phyloP scores from a whole-genome alignment of 2,113 vertebrate genomes.

The Irena cyanogastra region DNA sequence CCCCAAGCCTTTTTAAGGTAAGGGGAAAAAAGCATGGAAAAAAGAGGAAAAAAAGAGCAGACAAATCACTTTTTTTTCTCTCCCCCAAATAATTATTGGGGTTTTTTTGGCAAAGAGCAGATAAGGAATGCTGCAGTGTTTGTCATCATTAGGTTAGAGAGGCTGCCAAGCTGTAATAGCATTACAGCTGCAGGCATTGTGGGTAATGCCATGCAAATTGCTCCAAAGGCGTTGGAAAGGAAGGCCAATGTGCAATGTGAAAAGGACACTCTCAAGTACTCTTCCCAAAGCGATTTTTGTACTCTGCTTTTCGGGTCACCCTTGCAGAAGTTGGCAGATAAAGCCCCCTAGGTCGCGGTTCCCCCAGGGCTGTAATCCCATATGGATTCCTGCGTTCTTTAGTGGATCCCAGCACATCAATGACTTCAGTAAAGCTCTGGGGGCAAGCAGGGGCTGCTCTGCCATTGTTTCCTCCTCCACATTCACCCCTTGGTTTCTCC shows the following conservation, averaged over 20 bases:
- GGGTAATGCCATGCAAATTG: constrained; percentile 67
- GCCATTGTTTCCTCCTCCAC: background rate
- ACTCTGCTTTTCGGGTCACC: background rate
- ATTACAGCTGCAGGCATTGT: constrained; percentile 50
- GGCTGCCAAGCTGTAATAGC: constrained; percentile 56
- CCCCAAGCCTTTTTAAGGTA: background rate
- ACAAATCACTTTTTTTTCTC: background rate
- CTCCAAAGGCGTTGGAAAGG: constrained; percentile 27
- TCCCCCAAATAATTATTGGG: background rate
- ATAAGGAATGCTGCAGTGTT: constrained; percentile 18
- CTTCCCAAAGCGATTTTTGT: background rate
- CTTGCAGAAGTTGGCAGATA: background rate
- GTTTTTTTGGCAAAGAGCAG: background rate
- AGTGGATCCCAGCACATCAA: accelerated
- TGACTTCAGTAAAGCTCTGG: background rate
- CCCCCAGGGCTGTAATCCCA: accelerated
- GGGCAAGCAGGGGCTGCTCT: background rate
- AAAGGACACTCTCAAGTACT: constrained; percentile 13
- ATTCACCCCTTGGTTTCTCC: background rate
- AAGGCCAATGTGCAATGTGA: constrained; percentile 28
- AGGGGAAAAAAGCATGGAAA: no score
- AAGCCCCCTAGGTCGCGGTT: background rate
- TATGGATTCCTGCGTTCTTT: accelerated
- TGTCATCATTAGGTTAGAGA: constrained; percentile 60
- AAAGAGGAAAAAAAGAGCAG: background rate